phyloP scores from a whole-genome alignment of 2,888 invertebrate genomes.

The Zaprionus obscuricornis region DNA sequence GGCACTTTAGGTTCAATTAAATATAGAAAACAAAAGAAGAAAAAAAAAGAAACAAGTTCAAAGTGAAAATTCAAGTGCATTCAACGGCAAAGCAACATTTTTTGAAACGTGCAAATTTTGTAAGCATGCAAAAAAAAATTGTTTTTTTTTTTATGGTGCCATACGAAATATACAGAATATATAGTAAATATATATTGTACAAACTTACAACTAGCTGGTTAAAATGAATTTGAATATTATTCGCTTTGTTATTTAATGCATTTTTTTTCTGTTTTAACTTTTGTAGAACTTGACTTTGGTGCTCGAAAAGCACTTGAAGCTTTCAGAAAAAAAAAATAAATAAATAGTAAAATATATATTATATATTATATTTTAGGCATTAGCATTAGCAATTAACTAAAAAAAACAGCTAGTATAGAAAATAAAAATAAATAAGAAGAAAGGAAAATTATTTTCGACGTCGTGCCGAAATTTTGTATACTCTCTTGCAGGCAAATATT shows the following conservation, averaged over 20 bases:
- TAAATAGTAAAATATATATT: neutral
- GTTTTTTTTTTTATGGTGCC: neutral
- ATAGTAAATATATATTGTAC: too few species aligned
- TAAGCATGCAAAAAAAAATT: conserved; percentile 1
- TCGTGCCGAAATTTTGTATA: too few species aligned
- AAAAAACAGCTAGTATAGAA: neutral
- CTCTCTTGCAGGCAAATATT: too few species aligned
- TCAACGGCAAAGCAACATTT: neutral
- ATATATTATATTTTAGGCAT: neutral
- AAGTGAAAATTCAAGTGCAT: neutral
- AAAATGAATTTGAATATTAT: too few species aligned
- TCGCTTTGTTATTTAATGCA: conserved; percentile 1
- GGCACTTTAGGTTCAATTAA: conserved; percentile 54
- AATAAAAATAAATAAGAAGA: too few species aligned
- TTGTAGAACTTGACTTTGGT: conserved; percentile 75
- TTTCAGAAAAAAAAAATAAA: conserved; percentile 32
- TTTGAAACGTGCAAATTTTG: conserved; percentile 3
- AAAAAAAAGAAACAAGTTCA: conserved; percentile 25
- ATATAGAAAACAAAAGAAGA: conserved; percentile 28
- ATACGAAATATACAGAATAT: too few species aligned
- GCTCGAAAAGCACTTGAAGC: conserved; percentile 68
- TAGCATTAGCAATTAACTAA: neutral
- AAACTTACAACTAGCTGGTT: conserved; percentile 29
- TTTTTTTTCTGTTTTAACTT: conserved; percentile 34
- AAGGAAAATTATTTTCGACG: too few species aligned